These are phyloP conservation scores for Illadopsis cleaveri DNA, from an alignment of 2,113 vertebrate genomes.

Conservation along the genomic window DNA sequence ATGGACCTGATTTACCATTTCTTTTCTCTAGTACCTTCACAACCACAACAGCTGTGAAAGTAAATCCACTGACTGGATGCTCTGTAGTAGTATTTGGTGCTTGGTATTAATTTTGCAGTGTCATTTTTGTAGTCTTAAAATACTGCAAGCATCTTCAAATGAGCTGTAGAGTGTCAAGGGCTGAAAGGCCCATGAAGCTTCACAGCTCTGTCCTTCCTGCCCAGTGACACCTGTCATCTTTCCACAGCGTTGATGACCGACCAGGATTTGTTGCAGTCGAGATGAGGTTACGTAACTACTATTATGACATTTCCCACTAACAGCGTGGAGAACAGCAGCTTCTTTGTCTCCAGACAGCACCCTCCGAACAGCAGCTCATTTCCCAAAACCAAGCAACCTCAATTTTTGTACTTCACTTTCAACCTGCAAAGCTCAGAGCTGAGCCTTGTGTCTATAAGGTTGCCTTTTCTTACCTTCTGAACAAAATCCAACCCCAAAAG, in stretches of 20 bases:
- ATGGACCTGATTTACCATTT: not conserved
- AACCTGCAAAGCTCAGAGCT: not conserved
- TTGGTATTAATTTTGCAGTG: not conserved
- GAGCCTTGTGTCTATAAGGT: not conserved
- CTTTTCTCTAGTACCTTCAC: not conserved
- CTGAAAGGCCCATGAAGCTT: not conserved
- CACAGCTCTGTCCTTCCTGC: not conserved
- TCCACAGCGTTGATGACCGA: slow-evolving; percentile 81
- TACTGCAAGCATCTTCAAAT: not conserved
- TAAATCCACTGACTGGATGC: not conserved
- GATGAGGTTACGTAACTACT: slow-evolving; percentile 86
- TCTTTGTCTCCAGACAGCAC: not conserved
- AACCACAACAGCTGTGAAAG: not conserved
- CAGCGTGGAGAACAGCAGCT: not conserved
- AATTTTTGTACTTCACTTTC: not conserved
- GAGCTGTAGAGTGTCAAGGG: accelerated
- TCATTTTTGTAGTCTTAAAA: not conserved
- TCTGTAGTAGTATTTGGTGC: not conserved
- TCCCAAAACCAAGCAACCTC: not conserved
- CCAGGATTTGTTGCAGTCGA: slow-evolving; percentile 86
- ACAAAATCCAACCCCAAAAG: not conserved
- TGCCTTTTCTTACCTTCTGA: not conserved
- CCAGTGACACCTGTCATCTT: not conserved
- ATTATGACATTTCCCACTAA: slow-evolving; percentile 92
- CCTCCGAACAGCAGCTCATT: not conserved